Evolutionary conservation across 2,888 invertebrate species (phyloP).

Genomic region (Cosmopolites sordidus): DNA sequence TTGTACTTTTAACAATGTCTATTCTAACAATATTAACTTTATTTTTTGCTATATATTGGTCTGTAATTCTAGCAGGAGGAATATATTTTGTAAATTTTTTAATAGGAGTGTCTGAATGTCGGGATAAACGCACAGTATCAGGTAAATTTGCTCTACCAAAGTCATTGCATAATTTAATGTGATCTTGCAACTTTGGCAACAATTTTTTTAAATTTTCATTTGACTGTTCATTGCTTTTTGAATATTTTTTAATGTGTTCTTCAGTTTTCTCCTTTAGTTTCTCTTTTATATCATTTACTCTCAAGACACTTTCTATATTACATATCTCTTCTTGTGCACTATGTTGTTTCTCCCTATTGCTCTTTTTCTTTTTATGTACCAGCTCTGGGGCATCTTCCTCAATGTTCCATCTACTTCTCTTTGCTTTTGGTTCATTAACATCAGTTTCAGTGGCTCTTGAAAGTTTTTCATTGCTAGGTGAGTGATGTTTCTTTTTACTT

Average conservation of each 20-base stretch:
- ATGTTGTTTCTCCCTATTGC: neutral
- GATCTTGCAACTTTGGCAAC: too few species aligned
- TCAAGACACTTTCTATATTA: neutral
- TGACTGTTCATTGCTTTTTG: neutral
- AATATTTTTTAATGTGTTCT: neutral
- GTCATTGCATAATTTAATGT: neutral
- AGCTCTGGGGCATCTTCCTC: neutral
- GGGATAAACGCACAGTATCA: neutral
- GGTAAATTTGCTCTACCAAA: neutral
- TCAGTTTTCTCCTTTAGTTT: neutral
- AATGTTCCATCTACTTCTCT: neutral
- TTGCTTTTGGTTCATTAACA: neutral
- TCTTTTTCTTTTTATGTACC: neutral
- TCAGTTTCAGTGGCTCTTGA: neutral
- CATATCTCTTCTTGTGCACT: neutral
- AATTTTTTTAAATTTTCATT: neutral
- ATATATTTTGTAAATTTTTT: neutral
- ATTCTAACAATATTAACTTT: slow-evolving; percentile 27
- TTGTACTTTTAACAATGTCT: slow-evolving; percentile 12
- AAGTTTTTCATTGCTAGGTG: too few species aligned
- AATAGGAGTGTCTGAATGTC: neutral
- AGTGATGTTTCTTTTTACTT: neutral
- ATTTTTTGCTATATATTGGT: slow-evolving; percentile 23
- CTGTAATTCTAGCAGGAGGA: slow-evolving; percentile 16
- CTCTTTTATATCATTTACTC: neutral